A percentile compares a stretch with the other conserved stretches of the same genome.
Conservation (phyloP, 2,888 invertebrate species). For the Ophion ellenae region DNA sequence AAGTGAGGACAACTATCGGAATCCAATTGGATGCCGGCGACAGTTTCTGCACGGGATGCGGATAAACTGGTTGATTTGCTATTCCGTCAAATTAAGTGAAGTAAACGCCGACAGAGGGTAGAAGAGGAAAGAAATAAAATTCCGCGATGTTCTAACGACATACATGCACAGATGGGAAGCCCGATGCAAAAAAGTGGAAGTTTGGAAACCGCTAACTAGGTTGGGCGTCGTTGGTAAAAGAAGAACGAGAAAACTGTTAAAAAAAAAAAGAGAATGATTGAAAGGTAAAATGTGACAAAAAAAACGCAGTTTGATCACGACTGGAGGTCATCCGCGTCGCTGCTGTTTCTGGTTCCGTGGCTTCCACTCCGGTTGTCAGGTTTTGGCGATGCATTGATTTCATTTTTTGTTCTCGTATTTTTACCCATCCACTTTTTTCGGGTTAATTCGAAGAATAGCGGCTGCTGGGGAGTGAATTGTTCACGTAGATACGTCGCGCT, state of each 20-base stretch:
- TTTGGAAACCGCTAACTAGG: slow-evolving; percentile 16
- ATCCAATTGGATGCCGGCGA: too few relatives aligned
- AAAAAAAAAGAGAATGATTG: slow-evolving; percentile 40
- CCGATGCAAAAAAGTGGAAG: slow-evolving; percentile 1
- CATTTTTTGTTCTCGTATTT: slow-evolving; percentile 18
- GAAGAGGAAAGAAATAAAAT: slow-evolving; percentile 26
- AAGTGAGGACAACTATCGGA: too few relatives aligned
- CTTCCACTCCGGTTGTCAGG: slow-evolving; percentile 49
- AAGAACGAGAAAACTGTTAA: slow-evolving; percentile 15
- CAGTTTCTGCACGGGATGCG: too few relatives aligned
- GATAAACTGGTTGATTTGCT: not conserved
- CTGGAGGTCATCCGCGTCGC: slow-evolving; percentile 39
- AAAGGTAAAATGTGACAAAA: slow-evolving; percentile 26
- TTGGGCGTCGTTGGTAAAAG: slow-evolving; percentile 25
- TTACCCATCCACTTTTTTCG: slow-evolving; percentile 43
- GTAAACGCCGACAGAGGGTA: not conserved
- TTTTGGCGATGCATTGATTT: slow-evolving; percentile 40
- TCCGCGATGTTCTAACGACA: slow-evolving; percentile 6
- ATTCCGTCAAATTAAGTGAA: not conserved
- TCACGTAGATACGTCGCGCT: slow-evolving; percentile 68
- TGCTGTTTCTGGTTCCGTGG: slow-evolving; percentile 49
- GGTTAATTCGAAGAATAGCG: slow-evolving; percentile 74
- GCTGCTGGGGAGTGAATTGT: slow-evolving; percentile 66
- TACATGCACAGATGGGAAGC: not conserved
- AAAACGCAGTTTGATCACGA: slow-evolving; percentile 43